These are phyloP conservation scores for Drosophila funebris DNA, from an alignment of 1,140 invertebrate genomes.

Conservation along the genomic window DNA sequence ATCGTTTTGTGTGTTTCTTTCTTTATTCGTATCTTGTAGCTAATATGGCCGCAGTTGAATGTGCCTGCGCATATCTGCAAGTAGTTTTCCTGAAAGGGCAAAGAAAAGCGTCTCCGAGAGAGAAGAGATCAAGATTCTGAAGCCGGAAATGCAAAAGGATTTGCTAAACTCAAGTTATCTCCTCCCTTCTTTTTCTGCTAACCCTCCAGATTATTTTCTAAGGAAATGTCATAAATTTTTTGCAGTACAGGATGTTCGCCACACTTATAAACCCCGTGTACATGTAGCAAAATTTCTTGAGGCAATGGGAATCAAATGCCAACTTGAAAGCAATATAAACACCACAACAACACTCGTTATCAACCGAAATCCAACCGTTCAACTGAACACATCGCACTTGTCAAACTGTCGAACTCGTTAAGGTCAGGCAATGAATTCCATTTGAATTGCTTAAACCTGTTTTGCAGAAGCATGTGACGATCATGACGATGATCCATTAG, in stretches of 20 bases:
- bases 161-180: slow-evolving; percentile 22
- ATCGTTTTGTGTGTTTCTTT: slow-evolving; percentile 33
- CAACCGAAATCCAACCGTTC: slow-evolving; percentile 32
- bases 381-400: slow-evolving; percentile 12
- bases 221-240: slow-evolving; percentile 34
- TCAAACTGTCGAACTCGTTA: slow-evolving; percentile 18
- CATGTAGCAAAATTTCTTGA: slow-evolving; percentile 75
- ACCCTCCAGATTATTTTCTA: slow-evolving; percentile 1
- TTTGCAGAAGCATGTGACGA: slow-evolving; percentile 49
- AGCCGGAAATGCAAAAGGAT: slow-evolving; percentile 10
- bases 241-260: slow-evolving; percentile 31
- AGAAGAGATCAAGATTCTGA: slow-evolving; percentile 8
- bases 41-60: slow-evolving; percentile 56
- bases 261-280: slow-evolving; percentile 34
- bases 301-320: slow-evolving; percentile 81
- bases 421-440: slow-evolving; percentile 54
- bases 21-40: slow-evolving; percentile 58
- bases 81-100: slow-evolving; percentile 11
- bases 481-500: slow-evolving; percentile 6
- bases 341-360: slow-evolving; percentile 39
- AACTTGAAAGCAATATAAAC: slow-evolving; percentile 78
- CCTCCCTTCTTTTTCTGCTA: slow-evolving; percentile 6
- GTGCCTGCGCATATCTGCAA: slow-evolving; percentile 51
- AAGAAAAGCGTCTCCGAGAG: background rate
- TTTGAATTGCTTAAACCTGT: slow-evolving; percentile 58